Base-by-base conservation (phyloP, 2,888 invertebrate genomes). In the Melieria omissa region DNA sequence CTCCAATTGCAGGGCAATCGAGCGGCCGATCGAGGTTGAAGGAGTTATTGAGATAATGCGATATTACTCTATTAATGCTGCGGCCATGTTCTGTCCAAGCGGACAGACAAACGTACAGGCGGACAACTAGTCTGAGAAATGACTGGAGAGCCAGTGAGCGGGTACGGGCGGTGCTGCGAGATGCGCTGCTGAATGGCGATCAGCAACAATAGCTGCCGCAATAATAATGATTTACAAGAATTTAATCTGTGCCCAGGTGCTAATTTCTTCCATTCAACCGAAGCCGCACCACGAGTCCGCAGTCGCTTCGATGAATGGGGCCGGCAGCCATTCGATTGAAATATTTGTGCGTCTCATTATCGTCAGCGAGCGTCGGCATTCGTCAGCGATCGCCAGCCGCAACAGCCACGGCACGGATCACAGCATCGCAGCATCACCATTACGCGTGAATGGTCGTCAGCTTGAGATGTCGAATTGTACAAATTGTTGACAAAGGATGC, bases 211-310 rank as follows among this genome's bases (percentile, higher is more conserved):
- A 58, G 41, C 45, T 10, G 45, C 49, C 58, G 49, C 66, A 71
- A 71, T 71, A 61, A 73, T 63, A 69, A 71, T 74, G 74, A 74
- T 74, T 73, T 73, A 73, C 65, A 73, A 58, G 74, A 74, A 74
- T 73, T 74, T 74, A 73, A 74, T 74, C 68, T 64, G 12, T 72
- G 69, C 71, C 62, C 74, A 74, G 74, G 74, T 74, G 74, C 74
- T 74, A 74, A 74, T 74, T 74, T 74, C 71, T 63, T 49, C 71
- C 68, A 69, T 70, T 64, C 68, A 71, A 57, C 44, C 67, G 29
- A 29, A 29, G 29, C 29, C 29, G 29, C 29, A 29, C 29, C 29
- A 29, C 29, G 29, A 29, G 29, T 29, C 29, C 29, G 29, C 29
- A 29, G 29, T 29, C 29, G 29, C 2, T 29, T 29, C 29, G 2